Conservation (phyloP, 2,113 vertebrate genomes). For the Machaerirhynchus nigripectus region DNA sequence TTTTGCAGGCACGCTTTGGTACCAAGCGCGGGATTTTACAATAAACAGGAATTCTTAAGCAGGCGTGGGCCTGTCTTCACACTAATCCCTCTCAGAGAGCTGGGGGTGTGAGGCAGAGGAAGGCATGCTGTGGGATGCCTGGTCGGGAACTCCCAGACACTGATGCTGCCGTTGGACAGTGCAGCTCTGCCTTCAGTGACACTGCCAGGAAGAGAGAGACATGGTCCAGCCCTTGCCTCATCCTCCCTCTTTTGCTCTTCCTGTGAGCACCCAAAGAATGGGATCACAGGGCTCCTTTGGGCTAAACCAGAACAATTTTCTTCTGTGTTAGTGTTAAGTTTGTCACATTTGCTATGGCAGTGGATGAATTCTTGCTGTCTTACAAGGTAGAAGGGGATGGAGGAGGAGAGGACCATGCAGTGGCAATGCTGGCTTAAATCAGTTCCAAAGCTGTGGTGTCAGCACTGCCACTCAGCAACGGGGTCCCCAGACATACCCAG, state of each 20-base stretch:
- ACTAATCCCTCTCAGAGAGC: background rate
- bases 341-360: rapidly evolving
- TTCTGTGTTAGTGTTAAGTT: background rate
- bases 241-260: background rate
- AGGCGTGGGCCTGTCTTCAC: background rate
- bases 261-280: background rate
- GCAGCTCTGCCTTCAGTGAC: background rate
- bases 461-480: background rate
- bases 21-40: rapidly evolving
- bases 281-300: background rate
- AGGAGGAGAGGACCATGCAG: background rate
- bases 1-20: background rate
- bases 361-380: background rate
- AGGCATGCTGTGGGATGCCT: background rate
- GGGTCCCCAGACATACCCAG: background rate
- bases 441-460: background rate
- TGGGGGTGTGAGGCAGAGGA: background rate
- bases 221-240: background rate
- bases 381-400: background rate
- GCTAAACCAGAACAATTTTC: background rate
- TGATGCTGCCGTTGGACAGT: background rate
- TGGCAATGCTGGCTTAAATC: background rate
- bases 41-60: background rate
- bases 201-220: background rate
- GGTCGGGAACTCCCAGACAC: rapidly evolving